phyloP scores from a whole-genome alignment of 2,113 vertebrate genomes.

The Xenopus borealis region DNA sequence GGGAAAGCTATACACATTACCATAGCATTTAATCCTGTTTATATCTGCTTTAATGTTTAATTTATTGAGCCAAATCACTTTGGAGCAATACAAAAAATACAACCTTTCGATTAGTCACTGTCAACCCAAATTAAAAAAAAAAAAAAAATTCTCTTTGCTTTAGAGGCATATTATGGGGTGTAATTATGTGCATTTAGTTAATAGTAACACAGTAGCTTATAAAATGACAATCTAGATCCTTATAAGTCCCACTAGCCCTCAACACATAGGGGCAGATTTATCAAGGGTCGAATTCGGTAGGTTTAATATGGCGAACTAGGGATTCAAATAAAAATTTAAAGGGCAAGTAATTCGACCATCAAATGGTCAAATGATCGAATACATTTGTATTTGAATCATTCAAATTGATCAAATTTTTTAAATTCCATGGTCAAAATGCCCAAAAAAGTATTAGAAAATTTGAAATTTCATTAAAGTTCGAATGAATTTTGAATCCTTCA shows the following conservation, averaged over 20 bases:
- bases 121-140: constrained; percentile 48
- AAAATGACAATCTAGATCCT: not conserved
- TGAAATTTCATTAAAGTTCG: too few species aligned
- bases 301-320: too few species aligned
- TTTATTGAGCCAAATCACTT: constrained; percentile 18
- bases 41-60: constrained; percentile 19
- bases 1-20: constrained; percentile 6
- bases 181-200: constrained; percentile 49
- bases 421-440: too few species aligned
- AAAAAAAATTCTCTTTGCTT: constrained; percentile 38
- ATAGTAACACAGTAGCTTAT: constrained; percentile 36
- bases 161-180: constrained; percentile 44
- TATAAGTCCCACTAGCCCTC: constrained; percentile 2
- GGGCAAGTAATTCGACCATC: too few species aligned
- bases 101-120: constrained; percentile 29
- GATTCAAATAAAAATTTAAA: constrained; percentile 11
- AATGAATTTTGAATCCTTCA: too few species aligned
- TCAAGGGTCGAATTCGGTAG: too few species aligned
- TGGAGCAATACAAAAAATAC: constrained; percentile 8
- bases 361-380: too few species aligned
- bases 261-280: too few species aligned
- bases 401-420: too few species aligned
- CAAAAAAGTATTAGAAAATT: too few species aligned
- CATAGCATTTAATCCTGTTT: constrained; percentile 29
- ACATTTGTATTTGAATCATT: too few species aligned